Evolutionary conservation across 2,888 invertebrate genomes (phyloP).

Genomic region (Hydrotaea cyrtoneurina): DNA sequence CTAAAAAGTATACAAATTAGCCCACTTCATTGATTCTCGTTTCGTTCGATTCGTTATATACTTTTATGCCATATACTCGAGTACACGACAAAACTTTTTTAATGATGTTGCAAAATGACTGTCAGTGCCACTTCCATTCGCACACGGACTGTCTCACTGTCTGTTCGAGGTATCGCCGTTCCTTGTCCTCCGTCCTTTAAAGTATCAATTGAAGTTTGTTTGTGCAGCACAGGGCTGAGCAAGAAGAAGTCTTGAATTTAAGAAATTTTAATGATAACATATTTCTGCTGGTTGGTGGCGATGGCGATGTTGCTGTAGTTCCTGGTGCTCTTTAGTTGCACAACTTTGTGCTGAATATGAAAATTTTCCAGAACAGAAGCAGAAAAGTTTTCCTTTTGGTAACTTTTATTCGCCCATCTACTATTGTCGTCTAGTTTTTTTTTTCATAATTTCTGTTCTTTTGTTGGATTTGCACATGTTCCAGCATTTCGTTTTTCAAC

Average conservation of each 20-base stretch:
- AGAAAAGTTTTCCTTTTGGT: background rate
- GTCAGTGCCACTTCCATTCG: background rate
- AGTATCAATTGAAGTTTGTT: too few species aligned
- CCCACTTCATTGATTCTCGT: conserved; percentile 27
- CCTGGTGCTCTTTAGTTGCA: conserved; percentile 47
- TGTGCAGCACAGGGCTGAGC: too few species aligned
- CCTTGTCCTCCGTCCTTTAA: too few species aligned
- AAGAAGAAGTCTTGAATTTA: too few species aligned
- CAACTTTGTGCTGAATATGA: conserved; percentile 39
- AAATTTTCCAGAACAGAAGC: background rate
- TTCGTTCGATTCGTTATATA: conserved; percentile 15
- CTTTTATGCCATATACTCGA: background rate
- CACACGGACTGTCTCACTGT: too few species aligned
- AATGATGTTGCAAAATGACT: conserved; percentile 3
- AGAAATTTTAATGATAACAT: too few species aligned
- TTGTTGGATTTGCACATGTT: too few species aligned
- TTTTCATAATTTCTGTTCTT: too few species aligned
- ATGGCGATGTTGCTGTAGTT: background rate
- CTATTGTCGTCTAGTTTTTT: too few species aligned
- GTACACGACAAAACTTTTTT: background rate
- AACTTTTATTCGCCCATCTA: background rate
- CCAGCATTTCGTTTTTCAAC: background rate
- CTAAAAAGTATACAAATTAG: conserved; percentile 13
- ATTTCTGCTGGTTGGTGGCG: too few species aligned
- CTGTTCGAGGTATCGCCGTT: too few species aligned